Evolutionary conservation across 2,888 invertebrate genomes (phyloP).

Genomic region (Diarsia brunnea): DNA sequence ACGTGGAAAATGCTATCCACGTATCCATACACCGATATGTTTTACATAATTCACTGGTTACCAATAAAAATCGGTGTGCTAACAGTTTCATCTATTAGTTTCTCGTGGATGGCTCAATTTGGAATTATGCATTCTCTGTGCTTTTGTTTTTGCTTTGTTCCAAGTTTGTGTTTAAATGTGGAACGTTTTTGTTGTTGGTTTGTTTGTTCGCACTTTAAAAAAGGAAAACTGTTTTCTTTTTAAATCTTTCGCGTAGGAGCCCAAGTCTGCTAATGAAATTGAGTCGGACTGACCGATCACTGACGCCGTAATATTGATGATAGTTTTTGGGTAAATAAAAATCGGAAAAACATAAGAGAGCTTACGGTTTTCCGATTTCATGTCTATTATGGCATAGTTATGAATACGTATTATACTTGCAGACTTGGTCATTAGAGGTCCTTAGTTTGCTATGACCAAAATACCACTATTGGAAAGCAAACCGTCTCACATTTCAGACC

Average conservation of each 20-base stretch:
- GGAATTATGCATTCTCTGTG: slow-evolving; percentile 8
- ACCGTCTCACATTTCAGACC: not conserved
- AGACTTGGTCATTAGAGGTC: not conserved
- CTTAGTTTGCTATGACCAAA: not conserved
- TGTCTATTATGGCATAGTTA: not conserved
- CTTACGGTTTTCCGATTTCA: not conserved
- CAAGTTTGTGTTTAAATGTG: slow-evolving; percentile 15
- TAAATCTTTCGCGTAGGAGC: not conserved
- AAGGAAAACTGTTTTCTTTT: not conserved
- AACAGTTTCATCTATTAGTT: slow-evolving; percentile 52
- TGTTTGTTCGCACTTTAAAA: not conserved
- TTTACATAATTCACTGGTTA: slow-evolving; percentile 62
- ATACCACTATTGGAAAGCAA: not conserved
- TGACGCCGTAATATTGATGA: not conserved
- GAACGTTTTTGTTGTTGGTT: not conserved
- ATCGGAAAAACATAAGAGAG: too few relatives aligned
- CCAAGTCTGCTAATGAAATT: not conserved
- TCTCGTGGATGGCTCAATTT: slow-evolving; percentile 44
- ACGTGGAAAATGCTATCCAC: slow-evolving; percentile 76
- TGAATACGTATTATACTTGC: not conserved
- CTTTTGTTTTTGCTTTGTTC: slow-evolving; percentile 25
- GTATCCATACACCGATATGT: slow-evolving; percentile 60
- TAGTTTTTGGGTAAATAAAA: not conserved
- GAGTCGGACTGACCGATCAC: not conserved
- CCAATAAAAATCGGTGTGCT: slow-evolving; percentile 47